Base-by-base conservation (phyloP, 2,113 vertebrate genomes). In the Jaculus jaculus region DNA sequence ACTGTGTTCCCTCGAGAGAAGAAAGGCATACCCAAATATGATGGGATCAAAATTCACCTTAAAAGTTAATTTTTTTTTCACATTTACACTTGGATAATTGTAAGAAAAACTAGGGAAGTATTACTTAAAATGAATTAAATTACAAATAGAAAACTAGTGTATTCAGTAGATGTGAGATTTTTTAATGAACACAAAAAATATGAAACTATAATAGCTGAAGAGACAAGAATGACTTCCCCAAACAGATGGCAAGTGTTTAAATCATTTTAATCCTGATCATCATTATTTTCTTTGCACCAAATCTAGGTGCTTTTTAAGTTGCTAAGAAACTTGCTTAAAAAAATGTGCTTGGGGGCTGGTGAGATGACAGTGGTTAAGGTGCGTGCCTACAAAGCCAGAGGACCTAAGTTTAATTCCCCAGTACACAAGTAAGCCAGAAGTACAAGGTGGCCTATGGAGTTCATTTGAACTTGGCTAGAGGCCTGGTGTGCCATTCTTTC, bases 121-220 rank as follows among this genome's bases (percentile, higher is more conserved):
- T 16, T 69, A 24, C 7, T 92, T 73, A 32, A 66, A 80, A 85
- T 58, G 24, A 92, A 32, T 17, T 68, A 82, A 34, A 90, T 61
- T 82, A 37, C 47, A 93, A 69, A 63, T 80, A 81, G 51, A 81
- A 11, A 84, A 34, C 32, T n/a, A 71, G 2, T 24, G 21, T 26
- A 78, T 77, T 84, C 17, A 73, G 47, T 89, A 84, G 69, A 32
- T 91, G 54, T 26, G 42, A 79, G n/a, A 87, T 72, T 77, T 18
- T 90, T 24, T 87, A 90, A 91, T 51, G 20, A 78, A 37, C n/a
- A 60, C 34, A 75, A 91, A 91, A 87, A 65, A 88, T 21, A n/a
- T 68, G 20, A 42, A 60, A 79, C 79, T 84, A 75, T 69, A 37
- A 18, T 65, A 63, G 82, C 51, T 90, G 34, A 92, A 65, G 20